phyloP scores from a whole-genome alignment of 1,140 invertebrate species.

The Hyles vespertilio region DNA sequence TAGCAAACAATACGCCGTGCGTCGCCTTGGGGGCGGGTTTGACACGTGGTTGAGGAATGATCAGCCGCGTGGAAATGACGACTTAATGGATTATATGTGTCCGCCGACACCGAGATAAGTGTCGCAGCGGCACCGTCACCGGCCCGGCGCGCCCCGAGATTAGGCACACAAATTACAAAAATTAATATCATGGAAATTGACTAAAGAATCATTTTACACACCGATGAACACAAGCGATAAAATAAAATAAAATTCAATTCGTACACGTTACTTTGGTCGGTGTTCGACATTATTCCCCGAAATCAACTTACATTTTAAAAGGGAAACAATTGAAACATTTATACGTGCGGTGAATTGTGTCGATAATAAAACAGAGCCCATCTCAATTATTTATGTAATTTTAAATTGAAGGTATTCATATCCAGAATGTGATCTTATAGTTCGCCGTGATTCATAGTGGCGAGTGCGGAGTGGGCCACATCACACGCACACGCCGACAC shows the following conservation, averaged over 20 bases:
- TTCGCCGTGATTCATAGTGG: constrained; percentile 36
- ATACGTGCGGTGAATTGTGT: too few relatives aligned
- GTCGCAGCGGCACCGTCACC: constrained; percentile 58
- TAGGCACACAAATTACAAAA: constrained; percentile 68
- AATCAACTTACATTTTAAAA: constrained; percentile 3
- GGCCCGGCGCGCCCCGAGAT: constrained; percentile 58
- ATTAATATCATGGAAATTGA: constrained; percentile 69
- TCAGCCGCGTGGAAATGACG: constrained; percentile 71
- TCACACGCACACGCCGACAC: constrained; percentile 45
- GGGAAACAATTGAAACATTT: too few relatives aligned
- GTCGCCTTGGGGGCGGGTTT: constrained; percentile 55
- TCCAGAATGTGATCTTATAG: too few relatives aligned
- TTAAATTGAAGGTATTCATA: too few relatives aligned
- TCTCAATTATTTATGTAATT: too few relatives aligned
- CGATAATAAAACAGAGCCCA: too few relatives aligned
- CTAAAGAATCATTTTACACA: constrained; percentile 51
- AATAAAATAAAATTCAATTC: constrained; percentile 27
- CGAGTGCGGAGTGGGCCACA: constrained; percentile 53
- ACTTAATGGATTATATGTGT: constrained; percentile 75
- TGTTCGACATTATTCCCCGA: constrained; percentile 18
- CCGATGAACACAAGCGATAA: constrained; percentile 45
- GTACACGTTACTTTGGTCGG: constrained; percentile 17
- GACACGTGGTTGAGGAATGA: constrained; percentile 70
- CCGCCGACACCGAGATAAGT: constrained; percentile 69
- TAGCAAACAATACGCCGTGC: constrained; percentile 62